Conservation (phyloP, 53 echinoderm and acorn worm genomes). For the Zoroaster sp. region DNA sequence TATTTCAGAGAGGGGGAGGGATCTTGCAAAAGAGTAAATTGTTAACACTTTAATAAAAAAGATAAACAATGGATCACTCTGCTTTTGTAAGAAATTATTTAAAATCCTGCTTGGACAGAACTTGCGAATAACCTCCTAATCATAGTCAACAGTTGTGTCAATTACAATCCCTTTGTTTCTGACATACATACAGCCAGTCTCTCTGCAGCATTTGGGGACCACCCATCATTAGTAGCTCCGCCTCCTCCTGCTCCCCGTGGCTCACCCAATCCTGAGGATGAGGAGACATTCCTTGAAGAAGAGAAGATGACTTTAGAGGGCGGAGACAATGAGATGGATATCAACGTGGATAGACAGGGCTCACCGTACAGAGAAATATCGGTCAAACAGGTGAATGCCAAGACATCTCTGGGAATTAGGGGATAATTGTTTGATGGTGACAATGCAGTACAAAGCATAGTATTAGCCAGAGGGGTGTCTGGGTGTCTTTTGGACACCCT, state of each 20-base stretch:
- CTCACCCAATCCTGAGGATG: conserved; percentile 47
- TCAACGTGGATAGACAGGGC: neutral
- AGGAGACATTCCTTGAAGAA: neutral
- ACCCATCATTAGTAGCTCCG: conserved; percentile 39
- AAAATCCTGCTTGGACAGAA: no score
- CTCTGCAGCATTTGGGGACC: conserved; percentile 70
- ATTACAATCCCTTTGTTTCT: neutral
- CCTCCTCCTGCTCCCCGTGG: conserved; percentile 72
- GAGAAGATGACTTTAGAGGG: neutral
- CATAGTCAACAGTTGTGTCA: no score
- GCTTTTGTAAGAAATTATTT: no score
- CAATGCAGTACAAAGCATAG: no score
- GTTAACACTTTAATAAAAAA: no score
- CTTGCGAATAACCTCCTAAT: no score
- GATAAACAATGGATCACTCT: no score
- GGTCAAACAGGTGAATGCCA: conserved; percentile 63
- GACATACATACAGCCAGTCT: conserved; percentile 69
- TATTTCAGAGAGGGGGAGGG: neutral
- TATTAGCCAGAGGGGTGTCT: no score
- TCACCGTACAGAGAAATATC: conserved; percentile 20
- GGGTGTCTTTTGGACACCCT: no score
- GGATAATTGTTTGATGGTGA: no score
- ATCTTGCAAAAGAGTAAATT: neutral
- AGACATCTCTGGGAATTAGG: no score
- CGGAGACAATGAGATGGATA: neutral